Conservation (phyloP, 2,797 vertebrate genomes). For the Astyanax mexicanus region DNA sequence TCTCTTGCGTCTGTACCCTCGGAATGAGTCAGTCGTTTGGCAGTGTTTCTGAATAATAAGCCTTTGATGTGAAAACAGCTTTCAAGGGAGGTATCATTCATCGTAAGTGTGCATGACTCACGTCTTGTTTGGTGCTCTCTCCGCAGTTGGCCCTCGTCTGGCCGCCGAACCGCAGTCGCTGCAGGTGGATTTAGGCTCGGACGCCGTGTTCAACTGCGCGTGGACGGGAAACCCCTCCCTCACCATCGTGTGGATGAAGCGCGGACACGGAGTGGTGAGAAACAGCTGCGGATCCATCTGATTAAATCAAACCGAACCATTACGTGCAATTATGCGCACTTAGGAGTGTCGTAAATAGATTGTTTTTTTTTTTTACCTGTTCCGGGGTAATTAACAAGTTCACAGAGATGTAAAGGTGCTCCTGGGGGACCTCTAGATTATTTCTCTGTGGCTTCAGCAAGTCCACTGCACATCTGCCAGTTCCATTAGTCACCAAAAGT, state of each 20-base stretch:
- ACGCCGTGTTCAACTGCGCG: constrained; percentile 93
- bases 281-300: too few species aligned
- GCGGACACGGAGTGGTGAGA: constrained; percentile 95
- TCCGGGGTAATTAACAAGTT: not conserved
- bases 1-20: too few species aligned
- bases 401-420: not conserved
- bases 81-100: not conserved
- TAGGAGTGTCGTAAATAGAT: not conserved
- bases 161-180: constrained; percentile 92
- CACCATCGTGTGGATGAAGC: constrained; percentile 99
- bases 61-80: not conserved
- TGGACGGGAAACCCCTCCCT: constrained; percentile 98
- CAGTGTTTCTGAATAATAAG: not conserved
- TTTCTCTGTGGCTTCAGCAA: too few species aligned
- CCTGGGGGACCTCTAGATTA: not conserved
- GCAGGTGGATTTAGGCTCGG: constrained; percentile 93
- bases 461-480: not conserved
- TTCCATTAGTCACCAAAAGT: not conserved
- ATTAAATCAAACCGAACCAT: not conserved
- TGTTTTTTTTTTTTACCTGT: not conserved
- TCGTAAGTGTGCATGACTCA: not conserved
- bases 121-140: not conserved
- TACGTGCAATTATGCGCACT: not conserved
- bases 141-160: constrained; percentile 93
- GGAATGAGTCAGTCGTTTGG: not conserved